Evolutionary conservation across 2,888 invertebrate genomes (phyloP), one percentile per base, ranked within the genome.

Genomic region (Blastobasis adustella): DNA sequence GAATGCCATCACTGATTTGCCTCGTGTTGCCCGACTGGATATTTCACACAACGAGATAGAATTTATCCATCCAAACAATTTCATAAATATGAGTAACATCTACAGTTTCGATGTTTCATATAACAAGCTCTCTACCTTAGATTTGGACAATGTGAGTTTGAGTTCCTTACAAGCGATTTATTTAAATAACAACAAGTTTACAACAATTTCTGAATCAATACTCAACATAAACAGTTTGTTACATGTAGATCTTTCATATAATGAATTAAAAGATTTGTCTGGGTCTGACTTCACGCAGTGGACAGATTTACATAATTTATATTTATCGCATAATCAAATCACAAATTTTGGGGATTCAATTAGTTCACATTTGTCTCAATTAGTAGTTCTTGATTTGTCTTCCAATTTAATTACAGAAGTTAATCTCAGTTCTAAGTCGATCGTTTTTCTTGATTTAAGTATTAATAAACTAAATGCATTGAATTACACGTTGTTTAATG

Each of bases 41-140:
- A 52, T 87, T 49, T 85, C 85, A 2, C 61, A 77, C 46, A 85
- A 83, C 60, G 49, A 57, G 39, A 75, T 87, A 10, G 58, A 69
- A 38, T 58, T 52, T n/a, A 70, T 87, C 46, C 64, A 69, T 5
- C 50, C 69, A 0, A 68, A 73, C 37, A 85, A 79, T 62, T 86
- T 87, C 38, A 61, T 58, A 47, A 65, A 65, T 3, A 60, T 82
- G 50, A 65, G 69, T 42, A 84, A 84, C 52, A 65, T 86, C 61
- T 78, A 71, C 44, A 79, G 76, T 50, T 65, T 87, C 53, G 84
- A 87, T 59, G 45, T 87, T 41, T 84, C 86, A 1, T 54, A 65
- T 43, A 87, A 87, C 60, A 62, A 63, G 37, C 54, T 87, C 41
- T 52, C 54, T 42, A 49, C 62, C 10, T 57, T 86, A 6, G 57